phyloP scores from a whole-genome alignment of 2,113 vertebrate species.

The Colaptes auratus region DNA sequence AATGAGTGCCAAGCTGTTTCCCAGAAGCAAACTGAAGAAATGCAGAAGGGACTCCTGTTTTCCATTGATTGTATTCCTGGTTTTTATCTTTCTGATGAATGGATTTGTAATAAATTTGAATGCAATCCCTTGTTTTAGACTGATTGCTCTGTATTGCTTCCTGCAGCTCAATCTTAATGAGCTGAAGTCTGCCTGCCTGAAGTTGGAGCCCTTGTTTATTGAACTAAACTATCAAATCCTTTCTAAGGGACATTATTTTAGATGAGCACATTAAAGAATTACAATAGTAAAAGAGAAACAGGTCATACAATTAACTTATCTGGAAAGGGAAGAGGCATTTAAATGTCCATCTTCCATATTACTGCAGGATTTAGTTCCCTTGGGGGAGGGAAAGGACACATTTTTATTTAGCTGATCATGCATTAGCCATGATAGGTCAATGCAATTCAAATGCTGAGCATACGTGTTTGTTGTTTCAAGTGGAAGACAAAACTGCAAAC shows the following conservation, averaged over 20 bases:
- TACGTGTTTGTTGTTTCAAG: neutral
- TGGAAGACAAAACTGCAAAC: neutral
- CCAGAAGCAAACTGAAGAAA: neutral
- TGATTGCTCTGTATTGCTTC: neutral
- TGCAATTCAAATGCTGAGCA: neutral
- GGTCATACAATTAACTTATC: neutral
- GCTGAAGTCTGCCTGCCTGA: neutral
- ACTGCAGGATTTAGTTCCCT: neutral
- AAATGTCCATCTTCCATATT: neutral
- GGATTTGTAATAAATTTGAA: neutral
- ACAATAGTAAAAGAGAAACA: neutral
- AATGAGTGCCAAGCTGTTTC: neutral
- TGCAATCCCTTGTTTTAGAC: neutral
- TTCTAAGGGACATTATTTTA: neutral
- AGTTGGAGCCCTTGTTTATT: neutral
- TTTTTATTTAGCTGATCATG: neutral
- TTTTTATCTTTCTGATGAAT: neutral
- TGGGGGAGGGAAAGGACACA: neutral
- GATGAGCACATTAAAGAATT: neutral
- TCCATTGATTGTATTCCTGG: neutral
- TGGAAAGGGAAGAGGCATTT: neutral
- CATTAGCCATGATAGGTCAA: neutral
- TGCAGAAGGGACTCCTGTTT: neutral
- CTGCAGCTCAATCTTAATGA: neutral
- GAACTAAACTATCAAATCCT: neutral